Conservation (phyloP, 2,113 vertebrate genomes). For the Corythornis cristatus region DNA sequence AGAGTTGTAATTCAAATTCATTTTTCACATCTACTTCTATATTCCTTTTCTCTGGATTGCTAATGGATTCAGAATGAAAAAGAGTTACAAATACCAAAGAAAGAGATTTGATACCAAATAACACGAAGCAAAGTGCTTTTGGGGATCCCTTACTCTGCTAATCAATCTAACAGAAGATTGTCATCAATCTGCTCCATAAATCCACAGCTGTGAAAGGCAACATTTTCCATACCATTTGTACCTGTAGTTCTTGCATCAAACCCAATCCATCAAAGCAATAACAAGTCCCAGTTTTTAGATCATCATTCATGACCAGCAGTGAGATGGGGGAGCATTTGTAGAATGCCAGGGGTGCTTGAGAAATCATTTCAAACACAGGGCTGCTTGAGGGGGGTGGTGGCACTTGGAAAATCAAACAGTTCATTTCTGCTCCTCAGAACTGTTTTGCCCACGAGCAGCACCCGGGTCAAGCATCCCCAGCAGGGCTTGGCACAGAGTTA, state of each 20-base stretch:
- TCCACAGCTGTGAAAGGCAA: background rate
- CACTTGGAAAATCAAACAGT: background rate
- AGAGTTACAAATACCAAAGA: background rate
- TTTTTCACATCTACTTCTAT: background rate
- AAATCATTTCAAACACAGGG: background rate
- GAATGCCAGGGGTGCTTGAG: background rate
- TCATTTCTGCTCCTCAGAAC: background rate
- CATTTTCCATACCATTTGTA: background rate
- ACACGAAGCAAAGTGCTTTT: background rate
- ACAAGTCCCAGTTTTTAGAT: background rate
- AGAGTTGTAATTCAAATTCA: background rate
- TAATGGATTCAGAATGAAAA: background rate
- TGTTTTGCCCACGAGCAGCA: background rate
- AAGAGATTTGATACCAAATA: background rate
- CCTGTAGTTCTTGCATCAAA: background rate
- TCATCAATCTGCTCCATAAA: rapidly evolving
- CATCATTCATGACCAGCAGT: background rate
- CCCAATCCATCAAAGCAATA: background rate
- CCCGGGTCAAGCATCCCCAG: rapidly evolving
- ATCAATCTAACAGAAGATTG: background rate
- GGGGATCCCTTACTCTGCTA: background rate
- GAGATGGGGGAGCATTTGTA: background rate
- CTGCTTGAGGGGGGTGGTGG: background rate
- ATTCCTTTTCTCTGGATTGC: background rate
- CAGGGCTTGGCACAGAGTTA: background rate